Conservation (phyloP, 1,140 invertebrate species). For the Matsumurasca onukii region DNA sequence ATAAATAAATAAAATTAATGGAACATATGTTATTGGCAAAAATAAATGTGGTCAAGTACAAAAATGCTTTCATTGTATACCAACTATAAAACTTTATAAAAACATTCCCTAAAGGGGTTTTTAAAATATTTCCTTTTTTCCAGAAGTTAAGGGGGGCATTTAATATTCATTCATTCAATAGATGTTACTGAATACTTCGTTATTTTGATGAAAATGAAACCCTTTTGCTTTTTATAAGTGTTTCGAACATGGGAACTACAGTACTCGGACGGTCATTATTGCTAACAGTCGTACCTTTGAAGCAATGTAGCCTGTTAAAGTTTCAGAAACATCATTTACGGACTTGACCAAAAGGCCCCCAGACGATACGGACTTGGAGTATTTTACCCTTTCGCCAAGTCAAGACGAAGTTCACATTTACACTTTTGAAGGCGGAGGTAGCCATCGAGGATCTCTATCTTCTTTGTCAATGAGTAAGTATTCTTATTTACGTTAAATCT, state of each 20-base stretch:
- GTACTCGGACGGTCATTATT: not conserved
- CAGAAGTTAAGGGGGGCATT: not conserved
- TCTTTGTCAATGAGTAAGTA: not conserved
- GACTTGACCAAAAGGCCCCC: not conserved
- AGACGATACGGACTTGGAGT: not conserved
- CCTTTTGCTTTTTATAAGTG: not conserved
- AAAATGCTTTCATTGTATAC: too few relatives aligned
- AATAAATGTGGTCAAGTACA: too few relatives aligned
- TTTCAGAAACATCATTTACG: constrained; percentile 15
- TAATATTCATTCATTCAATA: not conserved
- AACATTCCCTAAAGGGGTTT: too few relatives aligned
- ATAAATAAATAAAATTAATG: too few relatives aligned
- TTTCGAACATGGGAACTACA: not conserved
- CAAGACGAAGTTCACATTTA: constrained; percentile 4
- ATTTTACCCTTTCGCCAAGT: not conserved
- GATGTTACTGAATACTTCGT: not conserved
- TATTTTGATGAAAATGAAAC: not conserved
- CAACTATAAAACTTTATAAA: too few relatives aligned
- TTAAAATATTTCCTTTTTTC: too few relatives aligned
- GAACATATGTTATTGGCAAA: too few relatives aligned
- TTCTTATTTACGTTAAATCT: too few relatives aligned
- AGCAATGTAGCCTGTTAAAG: not conserved
- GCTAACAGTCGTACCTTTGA: not conserved
- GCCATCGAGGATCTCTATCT: not conserved
- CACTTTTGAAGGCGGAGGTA: constrained; percentile 13